Evolutionary conservation across 2,888 invertebrate genomes (phyloP).

Genomic region (Metellina segmentata): DNA sequence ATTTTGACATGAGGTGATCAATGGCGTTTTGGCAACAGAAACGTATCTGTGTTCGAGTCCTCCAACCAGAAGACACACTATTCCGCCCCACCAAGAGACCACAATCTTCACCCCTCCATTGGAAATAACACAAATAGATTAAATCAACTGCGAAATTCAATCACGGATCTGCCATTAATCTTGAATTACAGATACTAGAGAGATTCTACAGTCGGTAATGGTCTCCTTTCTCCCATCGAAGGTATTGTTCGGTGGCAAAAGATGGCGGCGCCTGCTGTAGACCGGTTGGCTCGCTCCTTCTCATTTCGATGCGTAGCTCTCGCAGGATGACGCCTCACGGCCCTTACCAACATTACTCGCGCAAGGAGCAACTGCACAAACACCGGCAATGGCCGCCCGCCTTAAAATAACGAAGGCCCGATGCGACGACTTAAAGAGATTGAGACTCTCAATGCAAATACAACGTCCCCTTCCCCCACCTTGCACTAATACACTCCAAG

Average conservation of each 20-base stretch:
- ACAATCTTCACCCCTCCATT: too few relatives aligned
- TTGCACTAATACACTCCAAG: background rate
- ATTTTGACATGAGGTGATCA: too few relatives aligned
- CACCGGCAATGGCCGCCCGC: conserved; percentile 47
- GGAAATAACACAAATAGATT: too few relatives aligned
- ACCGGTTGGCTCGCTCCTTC: background rate
- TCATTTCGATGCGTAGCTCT: conserved; percentile 62
- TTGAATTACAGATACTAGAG: too few relatives aligned
- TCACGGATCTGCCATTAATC: too few relatives aligned
- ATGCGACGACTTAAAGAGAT: conserved; percentile 74
- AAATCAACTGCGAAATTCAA: too few relatives aligned
- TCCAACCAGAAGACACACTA: too few relatives aligned
- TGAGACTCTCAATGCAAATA: conserved; percentile 74
- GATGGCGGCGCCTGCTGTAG: conserved; percentile 10
- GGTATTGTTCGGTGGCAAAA: conserved; percentile 10
- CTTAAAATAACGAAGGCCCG: conserved; percentile 72
- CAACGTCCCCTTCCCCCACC: conserved; percentile 2
- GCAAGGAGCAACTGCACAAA: conserved; percentile 56
- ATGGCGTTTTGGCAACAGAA: too few relatives aligned
- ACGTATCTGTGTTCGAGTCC: too few relatives aligned
- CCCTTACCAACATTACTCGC: conserved; percentile 59
- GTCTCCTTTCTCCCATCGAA: too few relatives aligned
- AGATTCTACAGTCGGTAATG: too few relatives aligned
- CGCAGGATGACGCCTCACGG: conserved; percentile 67
- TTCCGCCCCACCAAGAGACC: too few relatives aligned